Percentiles rank a stretch among this genome's conserved stretches.
These are phyloP conservation scores for Theretra japonica DNA, from an alignment of 2,888 invertebrate species.

Conservation along the genomic window DNA sequence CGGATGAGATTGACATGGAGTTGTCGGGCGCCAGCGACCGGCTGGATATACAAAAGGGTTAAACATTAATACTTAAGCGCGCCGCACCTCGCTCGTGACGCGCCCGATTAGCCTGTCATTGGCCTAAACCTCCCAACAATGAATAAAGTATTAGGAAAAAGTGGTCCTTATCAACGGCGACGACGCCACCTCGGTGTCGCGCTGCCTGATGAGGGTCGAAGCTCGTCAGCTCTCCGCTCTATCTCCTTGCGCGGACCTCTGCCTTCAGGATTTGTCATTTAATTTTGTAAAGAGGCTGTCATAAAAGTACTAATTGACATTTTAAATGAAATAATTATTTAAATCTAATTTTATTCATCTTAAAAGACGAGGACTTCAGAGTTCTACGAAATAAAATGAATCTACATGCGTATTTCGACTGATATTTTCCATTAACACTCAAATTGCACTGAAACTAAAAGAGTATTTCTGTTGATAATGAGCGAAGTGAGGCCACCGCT, in stretches of 20 bases:
- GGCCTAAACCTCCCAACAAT: conserved; percentile 73
- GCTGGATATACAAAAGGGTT: conserved; percentile 76
- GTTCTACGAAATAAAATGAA: no score
- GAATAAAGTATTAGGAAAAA: conserved; percentile 84
- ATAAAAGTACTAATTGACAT: no score
- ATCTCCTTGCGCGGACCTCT: not conserved
- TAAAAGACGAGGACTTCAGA: no score
- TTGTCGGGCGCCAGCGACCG: conserved; percentile 66
- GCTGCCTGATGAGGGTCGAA: conserved; percentile 81
- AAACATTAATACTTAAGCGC: conserved; percentile 79
- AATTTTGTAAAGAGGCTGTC: not conserved
- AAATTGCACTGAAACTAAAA: not conserved
- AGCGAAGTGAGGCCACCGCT: conserved; percentile 31
- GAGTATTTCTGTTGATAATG: not conserved
- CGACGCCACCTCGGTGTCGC: conserved; percentile 52
- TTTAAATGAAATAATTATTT: no score
- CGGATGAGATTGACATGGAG: conserved; percentile 73
- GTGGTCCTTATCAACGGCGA: conserved; percentile 76
- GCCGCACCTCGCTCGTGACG: conserved; percentile 76
- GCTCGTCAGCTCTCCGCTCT: conserved; percentile 35
- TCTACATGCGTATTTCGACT: no score
- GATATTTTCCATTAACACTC: not conserved
- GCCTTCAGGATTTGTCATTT: not conserved
- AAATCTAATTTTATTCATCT: no score
- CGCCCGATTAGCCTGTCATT: conserved; percentile 81